Evolutionary conservation across 2,113 vertebrate genomes (phyloP).

Genomic region (Sinocyclocheilus rhinocerous): DNA sequence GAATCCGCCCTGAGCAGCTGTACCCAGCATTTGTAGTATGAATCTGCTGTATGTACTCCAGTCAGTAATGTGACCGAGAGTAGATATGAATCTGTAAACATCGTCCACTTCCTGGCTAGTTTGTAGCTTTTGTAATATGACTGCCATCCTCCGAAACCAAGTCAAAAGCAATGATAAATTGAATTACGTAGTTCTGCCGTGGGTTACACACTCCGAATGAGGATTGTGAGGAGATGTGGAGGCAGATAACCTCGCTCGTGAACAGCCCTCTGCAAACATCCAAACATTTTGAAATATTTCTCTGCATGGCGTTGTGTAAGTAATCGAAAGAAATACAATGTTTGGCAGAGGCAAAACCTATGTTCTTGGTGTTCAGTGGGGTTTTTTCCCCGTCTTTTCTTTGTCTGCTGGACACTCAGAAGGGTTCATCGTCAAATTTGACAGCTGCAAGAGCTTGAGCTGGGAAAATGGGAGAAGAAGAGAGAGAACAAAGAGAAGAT

Average conservation of each 20-base stretch:
- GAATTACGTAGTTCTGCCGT: conserved; percentile 12
- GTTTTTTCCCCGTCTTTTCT: conserved; percentile 24
- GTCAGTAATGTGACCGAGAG: conserved; percentile 35
- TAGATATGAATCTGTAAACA: conserved; percentile 51
- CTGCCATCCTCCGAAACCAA: neutral
- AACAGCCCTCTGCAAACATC: conserved; percentile 13
- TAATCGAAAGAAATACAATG: conserved; percentile 56
- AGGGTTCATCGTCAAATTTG: conserved; percentile 84
- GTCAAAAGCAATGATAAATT: conserved; percentile 33
- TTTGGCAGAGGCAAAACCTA: conserved; percentile 49
- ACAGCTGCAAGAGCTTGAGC: conserved; percentile 84
- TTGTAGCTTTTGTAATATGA: conserved; percentile 46
- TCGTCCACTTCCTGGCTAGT: conserved; percentile 53
- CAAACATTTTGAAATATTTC: conserved; percentile 49
- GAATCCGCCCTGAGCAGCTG: conserved; percentile 64
- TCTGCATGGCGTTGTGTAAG: conserved; percentile 43
- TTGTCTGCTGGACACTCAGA: conserved; percentile 70
- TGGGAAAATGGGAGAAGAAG: conserved; percentile 59
- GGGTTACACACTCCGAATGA: neutral
- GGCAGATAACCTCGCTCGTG: neutral
- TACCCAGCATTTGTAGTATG: conserved; percentile 12
- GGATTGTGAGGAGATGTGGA: conserved; percentile 28
- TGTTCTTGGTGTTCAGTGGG: conserved; percentile 36
- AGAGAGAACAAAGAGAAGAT: conserved; percentile 34
- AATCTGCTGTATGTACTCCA: neutral